These are phyloP conservation scores for Napeogenes sylphis DNA, from an alignment of 2,888 invertebrate genomes.

Conservation along the genomic window DNA sequence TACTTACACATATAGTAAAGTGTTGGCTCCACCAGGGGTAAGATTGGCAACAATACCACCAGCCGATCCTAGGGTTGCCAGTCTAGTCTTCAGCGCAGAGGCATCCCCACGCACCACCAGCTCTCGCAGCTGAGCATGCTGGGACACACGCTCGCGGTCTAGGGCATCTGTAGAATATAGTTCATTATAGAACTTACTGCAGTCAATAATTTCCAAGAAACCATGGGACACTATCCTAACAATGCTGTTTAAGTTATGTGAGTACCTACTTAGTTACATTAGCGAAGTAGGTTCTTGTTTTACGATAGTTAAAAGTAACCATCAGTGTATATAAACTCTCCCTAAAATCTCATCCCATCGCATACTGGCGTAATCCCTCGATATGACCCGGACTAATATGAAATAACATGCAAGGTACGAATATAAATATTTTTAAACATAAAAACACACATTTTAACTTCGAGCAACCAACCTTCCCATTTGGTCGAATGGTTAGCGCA, in stretches of 20 bases:
- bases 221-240: no score
- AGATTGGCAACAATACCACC: conserved; percentile 89
- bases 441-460: not conserved
- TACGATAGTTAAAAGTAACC: no score
- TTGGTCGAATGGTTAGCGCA: no score
- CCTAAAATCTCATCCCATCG: no score
- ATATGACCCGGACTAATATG: no score
- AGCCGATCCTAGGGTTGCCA: conserved; percentile 81
- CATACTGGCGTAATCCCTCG: no score
- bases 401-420: no score
- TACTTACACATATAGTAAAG: conserved; percentile 89
- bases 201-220: not conserved
- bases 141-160: conserved; percentile 85
- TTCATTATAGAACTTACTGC: not conserved
- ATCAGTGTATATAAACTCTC: no score
- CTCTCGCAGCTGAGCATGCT: conserved; percentile 86
- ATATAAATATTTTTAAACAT: no score
- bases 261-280: no score
- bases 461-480: not conserved
- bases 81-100: conserved; percentile 79
- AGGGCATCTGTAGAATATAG: conserved; percentile 75
- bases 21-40: conserved; percentile 92
- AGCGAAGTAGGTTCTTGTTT: no score
- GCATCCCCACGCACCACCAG: conserved; percentile 86
- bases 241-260: no score